Evolutionary conservation across 1,140 invertebrate species (phyloP).

Genomic region (Tenebrio molitor): DNA sequence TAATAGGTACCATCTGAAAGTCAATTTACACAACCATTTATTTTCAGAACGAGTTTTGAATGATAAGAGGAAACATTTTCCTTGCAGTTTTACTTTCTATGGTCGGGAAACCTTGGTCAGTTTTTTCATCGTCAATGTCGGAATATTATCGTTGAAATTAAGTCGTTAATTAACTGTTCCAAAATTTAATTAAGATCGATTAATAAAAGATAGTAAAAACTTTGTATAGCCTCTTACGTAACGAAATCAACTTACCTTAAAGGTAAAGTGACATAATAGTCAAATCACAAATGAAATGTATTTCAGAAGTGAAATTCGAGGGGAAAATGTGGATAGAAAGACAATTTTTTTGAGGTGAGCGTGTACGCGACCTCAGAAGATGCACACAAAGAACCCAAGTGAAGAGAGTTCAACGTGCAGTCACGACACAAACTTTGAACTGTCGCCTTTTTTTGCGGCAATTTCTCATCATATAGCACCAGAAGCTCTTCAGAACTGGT

Average conservation of each 20-base stretch:
- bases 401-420: slow-evolving; percentile 42
- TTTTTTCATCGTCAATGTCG: slow-evolving; percentile 1
- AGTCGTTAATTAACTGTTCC: too few relatives aligned
- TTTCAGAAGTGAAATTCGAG: background rate
- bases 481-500: background rate
- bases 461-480: background rate
- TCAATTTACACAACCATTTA: background rate
- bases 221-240: too few relatives aligned
- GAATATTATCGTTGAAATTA: background rate
- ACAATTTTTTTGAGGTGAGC: slow-evolving; percentile 8
- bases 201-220: too few relatives aligned
- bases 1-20: background rate
- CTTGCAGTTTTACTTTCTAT: slow-evolving; percentile 14
- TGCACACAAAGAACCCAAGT: slow-evolving; percentile 38
- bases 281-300: too few relatives aligned
- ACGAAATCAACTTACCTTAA: background rate
- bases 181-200: too few relatives aligned
- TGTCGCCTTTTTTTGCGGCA: background rate
- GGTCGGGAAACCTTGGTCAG: slow-evolving; percentile 1
- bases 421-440: slow-evolving; percentile 40
- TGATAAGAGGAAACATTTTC: background rate
- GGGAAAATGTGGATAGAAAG: background rate
- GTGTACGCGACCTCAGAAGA: slow-evolving; percentile 14
- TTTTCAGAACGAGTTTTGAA: slow-evolving; percentile 3
- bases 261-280: background rate